These are phyloP conservation scores for Campaea margaritaria DNA, from an alignment of 2,888 invertebrate species.

Conservation along the genomic window DNA sequence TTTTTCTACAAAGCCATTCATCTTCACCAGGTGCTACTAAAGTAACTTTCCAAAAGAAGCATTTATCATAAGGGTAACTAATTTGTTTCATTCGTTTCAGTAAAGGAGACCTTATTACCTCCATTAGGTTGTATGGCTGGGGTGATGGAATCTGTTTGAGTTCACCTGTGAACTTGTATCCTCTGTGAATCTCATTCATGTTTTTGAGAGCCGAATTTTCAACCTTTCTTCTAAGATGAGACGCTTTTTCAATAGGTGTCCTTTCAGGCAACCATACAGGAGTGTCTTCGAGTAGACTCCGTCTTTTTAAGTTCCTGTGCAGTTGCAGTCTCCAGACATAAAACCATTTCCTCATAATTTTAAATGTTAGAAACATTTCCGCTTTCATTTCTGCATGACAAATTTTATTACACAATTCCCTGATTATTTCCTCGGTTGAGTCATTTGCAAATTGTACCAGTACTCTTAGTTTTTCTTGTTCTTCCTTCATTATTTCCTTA, in stretches of 20 bases:
- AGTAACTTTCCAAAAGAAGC: constrained; percentile 87
- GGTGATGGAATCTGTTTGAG: constrained; percentile 62
- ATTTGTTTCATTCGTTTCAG: constrained; percentile 80
- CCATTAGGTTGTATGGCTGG: constrained; percentile 72
- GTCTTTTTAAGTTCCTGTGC: constrained; percentile 65
- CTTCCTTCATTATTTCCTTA: constrained; percentile 59
- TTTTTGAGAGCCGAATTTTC: constrained; percentile 67
- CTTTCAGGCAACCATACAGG: constrained; percentile 76
- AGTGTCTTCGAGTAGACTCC: constrained; percentile 71
- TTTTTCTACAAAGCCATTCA: constrained; percentile 72
- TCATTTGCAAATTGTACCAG: constrained; percentile 59
- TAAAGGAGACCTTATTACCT: constrained; percentile 74
- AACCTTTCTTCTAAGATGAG: constrained; percentile 57
- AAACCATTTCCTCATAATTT: constrained; percentile 73
- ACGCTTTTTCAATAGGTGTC: constrained; percentile 70
- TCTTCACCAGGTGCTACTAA: constrained; percentile 83
- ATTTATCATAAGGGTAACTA: constrained; percentile 71
- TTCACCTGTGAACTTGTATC: constrained; percentile 72
- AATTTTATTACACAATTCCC: constrained; percentile 66
- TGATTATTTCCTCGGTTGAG: constrained; percentile 61
- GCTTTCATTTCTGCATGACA: constrained; percentile 69
- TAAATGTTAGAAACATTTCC: constrained; percentile 65
- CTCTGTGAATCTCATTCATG: constrained; percentile 74
- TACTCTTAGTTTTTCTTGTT: constrained; percentile 59
- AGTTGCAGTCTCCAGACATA: constrained; percentile 69